These are phyloP conservation scores for Ctenoplectra terminalis DNA, from an alignment of 1,140 invertebrate genomes.

Conservation along the genomic window DNA sequence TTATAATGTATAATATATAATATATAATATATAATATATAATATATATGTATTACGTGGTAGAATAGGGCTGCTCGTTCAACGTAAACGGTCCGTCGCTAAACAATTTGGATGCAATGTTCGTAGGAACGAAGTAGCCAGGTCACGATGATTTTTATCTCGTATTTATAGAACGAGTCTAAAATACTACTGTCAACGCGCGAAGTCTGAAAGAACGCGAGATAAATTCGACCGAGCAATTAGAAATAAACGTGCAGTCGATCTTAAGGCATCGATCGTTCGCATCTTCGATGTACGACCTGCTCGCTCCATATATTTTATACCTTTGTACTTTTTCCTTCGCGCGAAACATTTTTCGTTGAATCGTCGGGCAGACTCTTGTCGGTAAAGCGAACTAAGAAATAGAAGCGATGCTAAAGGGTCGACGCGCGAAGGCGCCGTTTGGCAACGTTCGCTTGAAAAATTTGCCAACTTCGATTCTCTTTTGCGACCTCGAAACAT, in stretches of 20 bases:
- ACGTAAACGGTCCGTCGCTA: neutral
- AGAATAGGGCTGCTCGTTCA: neutral
- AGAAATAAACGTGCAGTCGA: constrained; percentile 21
- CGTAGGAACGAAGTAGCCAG: constrained; percentile 24
- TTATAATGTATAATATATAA: too few species aligned
- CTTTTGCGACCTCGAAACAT: constrained; percentile 13
- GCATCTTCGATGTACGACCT: too few species aligned
- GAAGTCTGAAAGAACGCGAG: constrained; percentile 40
- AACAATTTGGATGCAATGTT: constrained; percentile 3
- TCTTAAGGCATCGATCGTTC: neutral
- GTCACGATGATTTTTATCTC: constrained; percentile 42
- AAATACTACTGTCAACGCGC: constrained; percentile 47
- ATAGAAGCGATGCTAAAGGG: constrained; percentile 21
- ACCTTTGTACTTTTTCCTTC: too few species aligned
- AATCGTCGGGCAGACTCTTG: neutral
- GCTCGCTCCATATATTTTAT: too few species aligned
- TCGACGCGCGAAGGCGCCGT: constrained; percentile 39
- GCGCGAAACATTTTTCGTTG: too few species aligned
- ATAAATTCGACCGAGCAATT: constrained; percentile 32
- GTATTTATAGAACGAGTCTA: constrained; percentile 38
- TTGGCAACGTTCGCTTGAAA: constrained; percentile 20
- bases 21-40: too few species aligned
- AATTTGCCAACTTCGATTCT: constrained; percentile 35
- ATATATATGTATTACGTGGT: too few species aligned
- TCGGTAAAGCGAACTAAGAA: neutral